phyloP scores from a whole-genome alignment of 1,140 invertebrate genomes.

The Drosophila chauvacae region DNA sequence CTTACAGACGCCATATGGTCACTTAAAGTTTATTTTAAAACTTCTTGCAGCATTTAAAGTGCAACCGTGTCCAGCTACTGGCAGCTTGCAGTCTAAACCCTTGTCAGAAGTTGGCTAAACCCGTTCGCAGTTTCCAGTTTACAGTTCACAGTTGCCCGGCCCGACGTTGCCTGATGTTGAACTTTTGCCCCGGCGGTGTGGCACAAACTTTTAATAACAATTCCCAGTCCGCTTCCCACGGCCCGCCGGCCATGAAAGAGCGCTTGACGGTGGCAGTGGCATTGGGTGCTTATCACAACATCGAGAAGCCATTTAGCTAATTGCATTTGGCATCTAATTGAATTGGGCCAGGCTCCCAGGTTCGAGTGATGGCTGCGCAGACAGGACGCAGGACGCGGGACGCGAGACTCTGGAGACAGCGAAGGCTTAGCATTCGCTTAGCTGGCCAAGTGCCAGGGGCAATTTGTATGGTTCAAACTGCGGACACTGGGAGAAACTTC shows the following conservation, averaged over 20 bases:
- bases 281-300: constrained; percentile 55
- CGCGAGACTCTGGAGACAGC: constrained; percentile 13
- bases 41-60: constrained; percentile 24
- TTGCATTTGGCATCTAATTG: constrained; percentile 72
- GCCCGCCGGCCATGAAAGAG: constrained; percentile 14
- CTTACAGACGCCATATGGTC: constrained; percentile 8
- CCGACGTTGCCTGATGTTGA: constrained; percentile 22
- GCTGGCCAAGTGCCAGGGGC: constrained; percentile 55
- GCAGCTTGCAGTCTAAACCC: constrained; percentile 27
- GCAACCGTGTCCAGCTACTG: constrained; percentile 14
- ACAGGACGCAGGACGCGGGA: constrained; percentile 7
- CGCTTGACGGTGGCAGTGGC: constrained; percentile 12
- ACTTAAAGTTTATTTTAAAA: constrained; percentile 29
- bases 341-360: constrained; percentile 53
- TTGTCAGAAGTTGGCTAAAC: constrained; percentile 53
- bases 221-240: constrained; percentile 21
- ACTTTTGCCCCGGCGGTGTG: constrained; percentile 28
- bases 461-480: constrained; percentile 12
- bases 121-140: constrained; percentile 24
- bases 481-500: background rate
- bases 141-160: constrained; percentile 10
- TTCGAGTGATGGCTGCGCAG: constrained; percentile 21
- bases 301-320: constrained; percentile 70
- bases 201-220: constrained; percentile 64
- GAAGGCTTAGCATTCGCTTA: constrained; percentile 26